Evolutionary conservation across 2,113 vertebrate genomes (phyloP).

Genomic region (Andinoacara biseriatus): DNA sequence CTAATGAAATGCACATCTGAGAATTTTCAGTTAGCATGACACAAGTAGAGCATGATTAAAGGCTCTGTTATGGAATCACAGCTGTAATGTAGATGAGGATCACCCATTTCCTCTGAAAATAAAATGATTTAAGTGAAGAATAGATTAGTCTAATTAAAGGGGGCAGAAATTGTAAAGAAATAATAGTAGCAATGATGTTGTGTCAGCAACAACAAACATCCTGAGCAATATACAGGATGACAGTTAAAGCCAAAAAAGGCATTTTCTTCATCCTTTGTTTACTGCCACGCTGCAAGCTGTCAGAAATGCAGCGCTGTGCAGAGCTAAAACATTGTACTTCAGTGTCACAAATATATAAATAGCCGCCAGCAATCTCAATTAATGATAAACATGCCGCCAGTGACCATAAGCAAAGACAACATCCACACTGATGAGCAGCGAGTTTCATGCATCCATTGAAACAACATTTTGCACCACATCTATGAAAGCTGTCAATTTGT

Average conservation of each 20-base stretch:
- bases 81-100: background rate
- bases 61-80: background rate
- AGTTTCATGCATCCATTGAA: background rate
- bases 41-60: background rate
- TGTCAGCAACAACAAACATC: conserved; percentile 35
- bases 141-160: conserved; percentile 10
- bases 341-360: conserved; percentile 33
- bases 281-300: conserved; percentile 9
- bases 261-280: conserved; percentile 24
- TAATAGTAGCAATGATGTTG: conserved; percentile 26
- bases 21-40: conserved; percentile 33
- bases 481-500: background rate
- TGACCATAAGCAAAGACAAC: background rate
- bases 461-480: background rate
- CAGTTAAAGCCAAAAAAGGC: background rate
- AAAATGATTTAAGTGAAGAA: conserved; percentile 36
- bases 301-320: conserved; percentile 12
- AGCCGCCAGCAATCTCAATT: conserved; percentile 19
- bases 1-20: conserved; percentile 42
- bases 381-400: background rate
- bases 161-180: conserved; percentile 6
- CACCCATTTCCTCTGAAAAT: conserved; percentile 16
- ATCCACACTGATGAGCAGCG: background rate
- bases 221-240: conserved; percentile 1
- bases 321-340: conserved; percentile 3